Conservation (phyloP, 2,797 vertebrate genomes). For the Lagodon rhomboides region DNA sequence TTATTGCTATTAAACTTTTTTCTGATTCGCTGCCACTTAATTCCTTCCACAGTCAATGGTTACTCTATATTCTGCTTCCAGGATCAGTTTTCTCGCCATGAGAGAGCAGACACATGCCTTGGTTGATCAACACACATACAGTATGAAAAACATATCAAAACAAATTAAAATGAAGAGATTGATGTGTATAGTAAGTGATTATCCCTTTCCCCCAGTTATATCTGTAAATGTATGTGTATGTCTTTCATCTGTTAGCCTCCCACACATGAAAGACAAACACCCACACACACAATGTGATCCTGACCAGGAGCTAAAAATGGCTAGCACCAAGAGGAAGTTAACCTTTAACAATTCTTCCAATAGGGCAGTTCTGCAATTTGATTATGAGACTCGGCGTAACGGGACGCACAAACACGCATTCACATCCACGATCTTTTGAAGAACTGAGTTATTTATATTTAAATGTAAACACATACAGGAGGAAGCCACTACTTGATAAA, state of each 20-base stretch:
- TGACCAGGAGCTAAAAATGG: conserved; percentile 59
- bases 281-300: conserved; percentile 33
- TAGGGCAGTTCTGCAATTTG: conserved; percentile 60
- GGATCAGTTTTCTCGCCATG: conserved; percentile 12
- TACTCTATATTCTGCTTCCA: conserved; percentile 14
- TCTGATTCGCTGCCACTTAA: conserved; percentile 6
- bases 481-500: conserved; percentile 38
- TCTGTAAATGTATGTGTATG: too few relatives aligned
- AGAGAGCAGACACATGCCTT: conserved; percentile 1
- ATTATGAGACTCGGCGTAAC: conserved; percentile 6
- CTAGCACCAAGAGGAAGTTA: conserved; percentile 69
- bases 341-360: conserved; percentile 64
- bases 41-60: conserved; percentile 14
- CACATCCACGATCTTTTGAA: conserved; percentile 26
- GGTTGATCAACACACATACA: background rate
- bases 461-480: conserved; percentile 25
- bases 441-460: conserved; percentile 17
- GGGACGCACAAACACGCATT: background rate
- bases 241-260: background rate
- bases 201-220: background rate
- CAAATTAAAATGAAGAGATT: background rate
- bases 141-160: background rate
- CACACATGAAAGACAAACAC: background rate
- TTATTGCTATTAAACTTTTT: background rate
- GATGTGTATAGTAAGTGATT: too few relatives aligned